Conservation (phyloP, 2,888 invertebrate genomes). For the Drosophila rubida region DNA sequence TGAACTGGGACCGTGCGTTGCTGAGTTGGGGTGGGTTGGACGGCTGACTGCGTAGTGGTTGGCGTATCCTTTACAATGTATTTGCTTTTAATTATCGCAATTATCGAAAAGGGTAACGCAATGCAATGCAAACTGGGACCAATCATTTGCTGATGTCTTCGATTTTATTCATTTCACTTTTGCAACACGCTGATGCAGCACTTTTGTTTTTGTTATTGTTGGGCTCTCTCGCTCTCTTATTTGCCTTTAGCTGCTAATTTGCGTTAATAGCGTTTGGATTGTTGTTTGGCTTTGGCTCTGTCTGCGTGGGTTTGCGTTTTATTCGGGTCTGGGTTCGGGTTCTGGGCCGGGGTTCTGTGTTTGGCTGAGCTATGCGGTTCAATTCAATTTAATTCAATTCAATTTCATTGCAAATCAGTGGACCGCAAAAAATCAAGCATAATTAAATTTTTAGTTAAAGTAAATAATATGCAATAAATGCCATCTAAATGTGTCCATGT, state of each 20-base stretch:
- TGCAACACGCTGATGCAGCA: constrained; percentile 53
- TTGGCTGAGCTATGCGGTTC: constrained; percentile 8
- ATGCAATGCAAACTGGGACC: constrained; percentile 64
- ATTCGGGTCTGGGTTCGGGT: constrained; percentile 12
- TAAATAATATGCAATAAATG: constrained; percentile 61
- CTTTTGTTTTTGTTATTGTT: constrained; percentile 35
- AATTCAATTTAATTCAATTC: constrained; percentile 42
- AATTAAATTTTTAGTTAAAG: constrained; percentile 70
- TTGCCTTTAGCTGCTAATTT: constrained; percentile 69
- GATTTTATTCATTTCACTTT: constrained; percentile 58
- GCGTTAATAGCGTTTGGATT: constrained; percentile 48
- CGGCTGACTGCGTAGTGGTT: background rate
- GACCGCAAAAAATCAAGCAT: constrained; percentile 61
- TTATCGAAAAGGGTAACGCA: constrained; percentile 79
- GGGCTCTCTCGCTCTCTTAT: constrained; percentile 19
- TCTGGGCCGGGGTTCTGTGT: constrained; percentile 22
- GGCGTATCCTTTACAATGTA: constrained; percentile 67
- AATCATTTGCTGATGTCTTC: constrained; percentile 78
- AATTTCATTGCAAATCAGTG: constrained; percentile 48
- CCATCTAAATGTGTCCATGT: constrained; percentile 34
- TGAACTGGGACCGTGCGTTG: constrained; percentile 20
- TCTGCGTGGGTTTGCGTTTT: constrained; percentile 15
- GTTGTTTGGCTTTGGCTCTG: background rate
- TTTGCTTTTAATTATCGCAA: constrained; percentile 84
- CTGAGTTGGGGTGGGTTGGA: background rate